phyloP scores from a whole-genome alignment of 2,888 invertebrate species.

The Leptinotarsa haldemani region DNA sequence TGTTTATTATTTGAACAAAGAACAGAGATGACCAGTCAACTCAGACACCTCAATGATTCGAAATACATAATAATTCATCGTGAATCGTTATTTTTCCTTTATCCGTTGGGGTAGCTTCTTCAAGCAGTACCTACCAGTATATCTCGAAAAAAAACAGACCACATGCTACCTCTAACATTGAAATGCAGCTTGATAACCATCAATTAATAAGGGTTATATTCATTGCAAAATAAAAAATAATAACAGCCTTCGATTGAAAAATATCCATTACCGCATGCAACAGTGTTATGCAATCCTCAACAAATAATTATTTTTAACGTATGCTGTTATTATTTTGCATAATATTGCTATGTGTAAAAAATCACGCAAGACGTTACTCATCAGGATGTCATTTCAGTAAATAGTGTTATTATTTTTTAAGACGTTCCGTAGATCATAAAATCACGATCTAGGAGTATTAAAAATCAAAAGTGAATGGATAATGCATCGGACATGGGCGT shows the following conservation, averaged over 20 bases:
- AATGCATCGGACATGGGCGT: background rate
- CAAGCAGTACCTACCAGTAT: slow-evolving; percentile 18
- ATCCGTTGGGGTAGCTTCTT: background rate
- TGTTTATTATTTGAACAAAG: background rate
- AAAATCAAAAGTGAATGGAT: background rate
- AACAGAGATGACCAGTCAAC: background rate
- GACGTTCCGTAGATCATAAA: slow-evolving; percentile 3
- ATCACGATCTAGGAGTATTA: background rate
- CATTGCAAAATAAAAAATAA: slow-evolving; percentile 37
- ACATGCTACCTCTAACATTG: slow-evolving; percentile 16
- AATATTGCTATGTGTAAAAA: slow-evolving; percentile 18
- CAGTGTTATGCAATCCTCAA: slow-evolving; percentile 34
- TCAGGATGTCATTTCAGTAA: slow-evolving; percentile 24
- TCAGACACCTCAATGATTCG: background rate
- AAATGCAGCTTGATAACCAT: slow-evolving; percentile 1
- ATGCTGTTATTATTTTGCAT: slow-evolving; percentile 29
- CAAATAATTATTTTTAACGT: slow-evolving; percentile 38
- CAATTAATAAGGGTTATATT: slow-evolving; percentile 35
- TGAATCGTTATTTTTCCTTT: background rate
- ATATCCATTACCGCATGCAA: slow-evolving; percentile 33
- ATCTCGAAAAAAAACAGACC: slow-evolving; percentile 2
- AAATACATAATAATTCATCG: background rate
- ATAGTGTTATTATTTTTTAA: slow-evolving; percentile 25
- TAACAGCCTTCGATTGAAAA: slow-evolving; percentile 32
- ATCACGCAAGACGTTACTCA: slow-evolving; percentile 19